Evolutionary conservation across 2,113 vertebrate species (phyloP).

Genomic region (Anguilla rostrata): DNA sequence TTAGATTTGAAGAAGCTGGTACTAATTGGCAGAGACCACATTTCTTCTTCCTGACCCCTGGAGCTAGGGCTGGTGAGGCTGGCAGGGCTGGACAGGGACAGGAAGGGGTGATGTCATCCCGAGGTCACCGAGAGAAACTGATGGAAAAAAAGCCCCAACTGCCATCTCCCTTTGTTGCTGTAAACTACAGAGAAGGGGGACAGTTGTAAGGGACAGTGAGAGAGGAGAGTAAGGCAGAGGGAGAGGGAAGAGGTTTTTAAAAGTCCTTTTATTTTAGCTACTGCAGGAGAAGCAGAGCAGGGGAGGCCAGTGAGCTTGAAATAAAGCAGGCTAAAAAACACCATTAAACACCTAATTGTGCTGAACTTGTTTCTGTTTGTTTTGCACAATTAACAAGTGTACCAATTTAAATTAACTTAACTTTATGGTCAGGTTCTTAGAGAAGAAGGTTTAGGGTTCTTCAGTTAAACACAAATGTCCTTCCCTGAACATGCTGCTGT

Average conservation of each 20-base stretch:
- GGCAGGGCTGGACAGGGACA: neutral
- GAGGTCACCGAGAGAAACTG: neutral
- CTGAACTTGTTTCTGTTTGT: neutral
- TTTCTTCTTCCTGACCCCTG: neutral
- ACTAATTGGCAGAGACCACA: neutral
- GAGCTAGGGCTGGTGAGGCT: neutral
- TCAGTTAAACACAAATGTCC: no score
- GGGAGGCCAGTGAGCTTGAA: neutral
- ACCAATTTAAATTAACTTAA: neutral
- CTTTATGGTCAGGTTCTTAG: no score
- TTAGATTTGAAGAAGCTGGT: neutral
- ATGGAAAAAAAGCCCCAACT: neutral
- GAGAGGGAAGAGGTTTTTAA: neutral
- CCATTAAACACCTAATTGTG: neutral
- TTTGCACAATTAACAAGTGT: no score
- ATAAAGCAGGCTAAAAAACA: neutral
- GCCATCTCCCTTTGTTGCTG: neutral
- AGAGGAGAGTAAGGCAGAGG: neutral
- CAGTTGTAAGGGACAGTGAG: neutral
- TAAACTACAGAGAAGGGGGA: neutral
- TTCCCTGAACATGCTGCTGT: no score
- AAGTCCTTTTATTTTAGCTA: neutral
- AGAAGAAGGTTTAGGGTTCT: no score
- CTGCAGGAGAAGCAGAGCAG: neutral
- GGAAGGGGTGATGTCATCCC: neutral